Evolutionary conservation across 2,797 vertebrate species (phyloP).

Genomic region (Eulemur albifrons): DNA sequence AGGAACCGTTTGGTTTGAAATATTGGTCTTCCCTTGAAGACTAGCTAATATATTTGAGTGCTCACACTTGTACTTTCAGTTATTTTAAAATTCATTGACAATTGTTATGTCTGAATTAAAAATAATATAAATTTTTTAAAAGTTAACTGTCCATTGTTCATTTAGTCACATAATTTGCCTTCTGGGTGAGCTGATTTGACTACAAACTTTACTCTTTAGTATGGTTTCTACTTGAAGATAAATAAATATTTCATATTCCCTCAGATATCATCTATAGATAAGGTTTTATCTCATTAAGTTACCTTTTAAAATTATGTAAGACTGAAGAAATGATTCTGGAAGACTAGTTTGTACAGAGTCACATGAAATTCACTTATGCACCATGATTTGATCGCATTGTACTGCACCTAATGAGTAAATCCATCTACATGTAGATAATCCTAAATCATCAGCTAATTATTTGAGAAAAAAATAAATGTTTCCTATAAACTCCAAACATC

Average conservation of each 20-base stretch:
- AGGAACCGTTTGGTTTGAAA: slow-evolving; percentile 67
- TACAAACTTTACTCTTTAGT: slow-evolving; percentile 89
- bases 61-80: slow-evolving; percentile 56
- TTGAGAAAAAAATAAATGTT: slow-evolving; percentile 71
- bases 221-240: slow-evolving; percentile 90
- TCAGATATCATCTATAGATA: slow-evolving; percentile 89
- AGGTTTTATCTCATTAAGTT: slow-evolving; percentile 93
- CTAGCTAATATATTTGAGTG: slow-evolving; percentile 61
- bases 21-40: slow-evolving; percentile 42
- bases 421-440: slow-evolving; percentile 73
- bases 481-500: slow-evolving; percentile 65
- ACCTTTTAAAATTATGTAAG: slow-evolving; percentile 90
- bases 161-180: slow-evolving; percentile 85
- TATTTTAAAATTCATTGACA: slow-evolving; percentile 76
- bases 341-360: slow-evolving; percentile 88
- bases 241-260: slow-evolving; percentile 96
- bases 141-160: slow-evolving; percentile 78
- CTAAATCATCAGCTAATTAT: slow-evolving; percentile 72
- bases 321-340: slow-evolving; percentile 84
- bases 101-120: background rate
- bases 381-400: slow-evolving; percentile 55
- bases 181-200: slow-evolving; percentile 93
- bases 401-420: slow-evolving; percentile 75
- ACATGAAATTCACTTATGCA: slow-evolving; percentile 75
- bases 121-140: background rate